Conservation (phyloP, 2,113 vertebrate species). For the Malaclemys terrapin region DNA sequence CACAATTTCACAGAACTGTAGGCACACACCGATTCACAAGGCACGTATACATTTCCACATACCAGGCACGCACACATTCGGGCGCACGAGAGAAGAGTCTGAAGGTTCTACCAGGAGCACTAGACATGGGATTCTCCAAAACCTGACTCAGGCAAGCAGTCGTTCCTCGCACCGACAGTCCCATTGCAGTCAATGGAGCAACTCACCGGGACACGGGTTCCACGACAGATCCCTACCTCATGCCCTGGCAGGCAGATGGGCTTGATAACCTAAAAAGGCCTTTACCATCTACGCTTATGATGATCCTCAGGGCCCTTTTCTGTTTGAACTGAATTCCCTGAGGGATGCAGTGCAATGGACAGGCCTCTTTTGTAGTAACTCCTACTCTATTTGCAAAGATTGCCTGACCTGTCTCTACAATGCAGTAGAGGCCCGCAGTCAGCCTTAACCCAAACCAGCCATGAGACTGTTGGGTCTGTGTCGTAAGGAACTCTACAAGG, state of each 20-base stretch:
- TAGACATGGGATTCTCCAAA: background rate
- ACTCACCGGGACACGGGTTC: background rate
- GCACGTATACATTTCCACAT: background rate
- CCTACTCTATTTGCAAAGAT: background rate
- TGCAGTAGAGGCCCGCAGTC: background rate
- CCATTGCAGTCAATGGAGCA: background rate
- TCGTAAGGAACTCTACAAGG: background rate
- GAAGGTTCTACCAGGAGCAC: background rate
- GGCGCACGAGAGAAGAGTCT: background rate
- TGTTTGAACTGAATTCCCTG: background rate
- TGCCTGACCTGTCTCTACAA: background rate
- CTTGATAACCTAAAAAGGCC: background rate
- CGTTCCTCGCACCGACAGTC: background rate
- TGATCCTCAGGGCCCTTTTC: background rate
- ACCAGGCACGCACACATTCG: no score
- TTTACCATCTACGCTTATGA: background rate
- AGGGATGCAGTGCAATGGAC: background rate
- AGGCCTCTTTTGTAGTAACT: background rate
- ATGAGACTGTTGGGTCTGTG: background rate
- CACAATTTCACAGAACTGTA: background rate
- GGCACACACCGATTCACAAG: background rate
- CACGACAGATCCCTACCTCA: background rate
- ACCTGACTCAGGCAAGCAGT: background rate
- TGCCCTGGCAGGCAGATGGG: fast-evolving
- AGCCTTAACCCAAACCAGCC: background rate